These are phyloP conservation scores for Galerucella nymphaeae DNA, from an alignment of 2,888 invertebrate genomes.

Conservation along the genomic window DNA sequence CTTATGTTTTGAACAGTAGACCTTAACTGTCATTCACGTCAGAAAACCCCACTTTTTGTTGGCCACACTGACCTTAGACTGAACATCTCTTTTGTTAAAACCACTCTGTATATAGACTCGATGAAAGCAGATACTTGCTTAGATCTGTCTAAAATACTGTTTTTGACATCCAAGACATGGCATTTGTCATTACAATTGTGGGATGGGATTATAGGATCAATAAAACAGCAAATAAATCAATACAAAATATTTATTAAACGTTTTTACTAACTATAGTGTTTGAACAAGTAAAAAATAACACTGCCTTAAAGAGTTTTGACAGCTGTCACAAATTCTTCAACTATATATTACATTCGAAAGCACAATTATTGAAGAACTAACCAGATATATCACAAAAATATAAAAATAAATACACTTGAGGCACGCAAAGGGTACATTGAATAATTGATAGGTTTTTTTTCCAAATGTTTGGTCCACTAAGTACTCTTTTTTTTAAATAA, in stretches of 20 bases:
- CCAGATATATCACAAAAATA: constrained; percentile 23
- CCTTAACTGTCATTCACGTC: too few relatives aligned
- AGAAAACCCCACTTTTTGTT: too few relatives aligned
- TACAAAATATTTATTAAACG: not conserved
- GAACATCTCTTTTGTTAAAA: too few relatives aligned
- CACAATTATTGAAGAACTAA: constrained; percentile 8
- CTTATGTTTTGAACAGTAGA: too few relatives aligned
- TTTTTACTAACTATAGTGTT: not conserved
- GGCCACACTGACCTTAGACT: too few relatives aligned
- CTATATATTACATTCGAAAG: not conserved
- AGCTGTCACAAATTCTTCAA: not conserved
- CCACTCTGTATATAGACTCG: too few relatives aligned
- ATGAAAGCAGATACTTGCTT: too few relatives aligned
- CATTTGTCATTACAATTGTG: not conserved
- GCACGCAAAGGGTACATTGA: constrained; percentile 1
- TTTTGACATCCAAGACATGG: not conserved
- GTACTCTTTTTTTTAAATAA: too few relatives aligned
- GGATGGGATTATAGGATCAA: not conserved
- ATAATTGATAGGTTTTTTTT: not conserved
- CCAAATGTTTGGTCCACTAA: too few relatives aligned
- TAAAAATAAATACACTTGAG: constrained; percentile 19
- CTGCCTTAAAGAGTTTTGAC: not conserved
- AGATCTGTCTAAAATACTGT: too few relatives aligned
- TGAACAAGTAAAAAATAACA: not conserved
- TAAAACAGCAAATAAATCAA: not conserved